Percentiles rank a stretch among this genome's conserved stretches.
phyloP scores from a whole-genome alignment of 2,797 vertebrate genomes.

The Artibeus lituratus region DNA sequence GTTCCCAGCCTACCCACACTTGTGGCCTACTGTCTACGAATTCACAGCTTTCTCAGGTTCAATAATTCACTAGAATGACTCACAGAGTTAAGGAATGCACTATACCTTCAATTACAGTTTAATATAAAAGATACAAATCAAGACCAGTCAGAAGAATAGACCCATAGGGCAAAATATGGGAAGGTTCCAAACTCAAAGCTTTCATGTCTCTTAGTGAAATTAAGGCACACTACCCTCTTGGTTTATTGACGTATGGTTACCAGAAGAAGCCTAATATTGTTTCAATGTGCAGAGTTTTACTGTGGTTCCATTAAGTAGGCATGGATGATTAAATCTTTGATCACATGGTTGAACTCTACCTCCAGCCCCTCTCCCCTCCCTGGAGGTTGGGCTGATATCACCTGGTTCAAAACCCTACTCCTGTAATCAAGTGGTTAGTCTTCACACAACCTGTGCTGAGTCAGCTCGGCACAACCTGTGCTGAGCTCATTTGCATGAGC shows the following conservation, averaged over 20 bases:
- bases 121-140: background rate
- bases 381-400: background rate
- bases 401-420: background rate
- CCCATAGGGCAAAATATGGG: background rate
- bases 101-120: background rate
- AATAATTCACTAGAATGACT: background rate
- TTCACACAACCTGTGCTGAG: background rate
- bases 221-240: accelerated
- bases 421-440: background rate
- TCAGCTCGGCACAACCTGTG: background rate
- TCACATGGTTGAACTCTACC: background rate
- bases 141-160: background rate
- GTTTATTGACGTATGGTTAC: background rate
- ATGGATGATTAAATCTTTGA: background rate
- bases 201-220: background rate
- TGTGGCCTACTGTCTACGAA: background rate
- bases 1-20: background rate
- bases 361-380: background rate
- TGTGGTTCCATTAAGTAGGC: background rate
- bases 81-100: background rate
- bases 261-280: background rate
- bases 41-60: background rate
- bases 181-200: background rate
- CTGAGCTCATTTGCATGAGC: background rate
- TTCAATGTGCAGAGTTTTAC: background rate